Evolutionary conservation across 2,888 invertebrate genomes (phyloP), one percentile per base, ranked within the genome.

Genomic region (Cenopis cana): DNA sequence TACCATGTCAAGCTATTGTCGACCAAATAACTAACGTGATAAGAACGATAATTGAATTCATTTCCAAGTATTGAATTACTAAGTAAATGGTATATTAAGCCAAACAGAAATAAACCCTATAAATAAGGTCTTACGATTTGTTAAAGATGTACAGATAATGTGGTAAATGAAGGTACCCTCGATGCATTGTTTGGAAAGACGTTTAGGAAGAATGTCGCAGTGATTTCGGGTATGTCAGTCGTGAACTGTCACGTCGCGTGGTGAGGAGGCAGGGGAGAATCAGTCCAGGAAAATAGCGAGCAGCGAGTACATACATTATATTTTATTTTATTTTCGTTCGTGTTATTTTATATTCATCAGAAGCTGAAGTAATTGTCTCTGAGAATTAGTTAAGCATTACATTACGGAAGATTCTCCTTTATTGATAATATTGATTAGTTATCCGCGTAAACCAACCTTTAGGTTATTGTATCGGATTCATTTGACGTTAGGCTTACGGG

Each of bases 211-310:
- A 89, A 90, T 89, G 91, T 91, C 91, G 86, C 88, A 82, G 85
- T 87, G 91, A 91, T 92, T 92, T 91, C 83, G 89, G 89, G 88
- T 87, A 87, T 87, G 91, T 89, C 90, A 90, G 88, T 89, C 86
- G 85, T 81, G 79, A 79, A 81, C 85, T 86, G 89, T 89, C 89
- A 88, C 86, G 86, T 84, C 86, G 85, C 82, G 84, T 76, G 79
- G 75, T 67, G 67, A 41, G 69, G 71, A 79, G 79, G 77, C 78
- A 74, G 79, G 85, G 83, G 81, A 77, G 75, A 60, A 72, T 76
- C 60, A 66, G 82, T 90, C 88, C 73, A 82, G 8, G 52, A 79
- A 81, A 80, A 36, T 0, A 69, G 80, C 77, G 80, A n/a, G 9
- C 6, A 49, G 49, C 18, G 46, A 17, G 17, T 5, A 20, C 6